Conservation (phyloP, 2,888 invertebrate species). For the Didymodactylos carnosus region DNA sequence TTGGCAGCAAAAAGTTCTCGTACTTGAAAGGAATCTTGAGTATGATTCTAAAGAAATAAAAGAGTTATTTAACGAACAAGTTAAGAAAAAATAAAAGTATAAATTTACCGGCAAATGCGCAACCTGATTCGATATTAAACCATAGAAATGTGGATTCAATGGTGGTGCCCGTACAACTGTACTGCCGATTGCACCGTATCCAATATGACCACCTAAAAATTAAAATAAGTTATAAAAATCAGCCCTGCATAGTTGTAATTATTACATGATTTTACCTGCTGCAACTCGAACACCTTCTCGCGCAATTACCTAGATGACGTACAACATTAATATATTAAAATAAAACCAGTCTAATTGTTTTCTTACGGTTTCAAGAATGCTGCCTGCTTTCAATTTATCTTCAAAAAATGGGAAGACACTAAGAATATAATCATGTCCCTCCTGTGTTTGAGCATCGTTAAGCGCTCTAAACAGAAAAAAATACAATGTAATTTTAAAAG, state of each 20-base stretch:
- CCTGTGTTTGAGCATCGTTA: slow-evolving; percentile 24
- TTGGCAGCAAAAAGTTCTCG: neutral
- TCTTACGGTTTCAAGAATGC: slow-evolving; percentile 1
- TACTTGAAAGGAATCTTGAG: neutral
- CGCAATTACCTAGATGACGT: neutral
- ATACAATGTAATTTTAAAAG: neutral
- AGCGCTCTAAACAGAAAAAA: slow-evolving; percentile 21
- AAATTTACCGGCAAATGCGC: slow-evolving; percentile 18
- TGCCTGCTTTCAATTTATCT: slow-evolving; percentile 26
- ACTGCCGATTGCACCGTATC: slow-evolving; percentile 30
- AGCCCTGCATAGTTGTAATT: no score
- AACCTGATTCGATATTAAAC: slow-evolving; percentile 21
- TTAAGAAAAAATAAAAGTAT: no score
- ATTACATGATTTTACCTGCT: no score
- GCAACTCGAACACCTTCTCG: slow-evolving; percentile 10
- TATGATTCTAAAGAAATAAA: neutral
- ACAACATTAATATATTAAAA: no score
- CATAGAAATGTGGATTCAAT: slow-evolving; percentile 28
- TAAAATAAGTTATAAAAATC: no score
- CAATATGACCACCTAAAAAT: slow-evolving; percentile 34
- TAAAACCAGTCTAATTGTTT: neutral
- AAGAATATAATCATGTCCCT: slow-evolving; percentile 30
- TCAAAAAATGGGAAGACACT: slow-evolving; percentile 28
- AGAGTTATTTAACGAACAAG: no score
- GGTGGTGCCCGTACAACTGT: slow-evolving; percentile 30